Base-by-base conservation (phyloP, 2,888 invertebrate genomes). In the Eledona agricola region DNA sequence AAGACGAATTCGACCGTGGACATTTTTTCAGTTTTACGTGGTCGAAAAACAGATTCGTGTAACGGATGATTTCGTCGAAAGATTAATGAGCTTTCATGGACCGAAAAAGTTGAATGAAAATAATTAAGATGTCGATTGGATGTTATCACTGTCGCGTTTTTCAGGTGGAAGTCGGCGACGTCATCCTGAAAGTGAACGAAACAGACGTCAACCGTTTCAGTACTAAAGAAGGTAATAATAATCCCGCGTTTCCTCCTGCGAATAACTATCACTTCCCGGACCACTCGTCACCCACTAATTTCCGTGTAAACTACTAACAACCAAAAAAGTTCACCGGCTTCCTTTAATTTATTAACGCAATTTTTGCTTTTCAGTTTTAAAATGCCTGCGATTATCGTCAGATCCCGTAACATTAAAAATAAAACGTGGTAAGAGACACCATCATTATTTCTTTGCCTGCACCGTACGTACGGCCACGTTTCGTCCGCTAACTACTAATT, bases 161-260 rank as follows among this genome's bases (percentile, higher is more conserved):
- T 65, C 84, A 94, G 94, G 88, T 94, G 73, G 92, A 94, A 83
- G 91, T 93, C 72, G 94, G 94, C 70, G 94, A 94, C 82, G 89
- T 94, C 73, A 90, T 94, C 79, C 84, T 93, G 78, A 91, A 91
- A 84, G 90, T 94, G 75, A 94, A 94, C 81, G 92, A 91, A 81
- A 90, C 90, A 74, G 93, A 93, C 81, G 93, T 94, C 72, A 89
- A 90, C 81, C 87, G 90, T 80, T 89, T 90, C 80, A 91, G 88
- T 79, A 94, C 93, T 75, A 91, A 93, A 83, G 93, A 94, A 87
- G 93, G 93, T 91, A 81, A 82, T 10, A 15, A 7, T 16, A 2
- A 13, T 11, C 10, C 10, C 1, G 31, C 55, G 10, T 23, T 35
- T 45, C 43, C 46, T 51, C 32, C 5, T 37, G n/a, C n/a, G n/a